phyloP scores from a whole-genome alignment of 2,797 vertebrate genomes.

The Brachyrhaphis roseni region DNA sequence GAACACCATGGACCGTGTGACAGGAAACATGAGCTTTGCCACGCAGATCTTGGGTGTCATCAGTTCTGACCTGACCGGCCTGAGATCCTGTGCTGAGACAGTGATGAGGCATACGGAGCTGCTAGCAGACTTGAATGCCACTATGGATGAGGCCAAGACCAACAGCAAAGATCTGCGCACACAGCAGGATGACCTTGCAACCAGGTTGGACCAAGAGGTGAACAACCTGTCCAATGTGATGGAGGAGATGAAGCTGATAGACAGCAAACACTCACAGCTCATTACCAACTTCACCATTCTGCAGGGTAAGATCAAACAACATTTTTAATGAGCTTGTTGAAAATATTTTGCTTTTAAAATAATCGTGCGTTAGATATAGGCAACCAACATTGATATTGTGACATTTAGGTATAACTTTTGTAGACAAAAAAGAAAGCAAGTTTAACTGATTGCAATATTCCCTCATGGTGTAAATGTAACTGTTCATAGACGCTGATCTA shows the following conservation, averaged over 20 bases:
- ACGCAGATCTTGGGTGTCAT: slow-evolving; percentile 81
- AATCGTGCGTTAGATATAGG: neutral
- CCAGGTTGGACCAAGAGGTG: slow-evolving; percentile 77
- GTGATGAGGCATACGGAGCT: slow-evolving; percentile 90
- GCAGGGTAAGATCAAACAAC: slow-evolving; percentile 68
- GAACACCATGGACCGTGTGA: slow-evolving; percentile 76
- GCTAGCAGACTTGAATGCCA: slow-evolving; percentile 86
- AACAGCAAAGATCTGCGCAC: slow-evolving; percentile 85
- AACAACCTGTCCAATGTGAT: slow-evolving; percentile 88
- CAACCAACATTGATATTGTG: neutral
- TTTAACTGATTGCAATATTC: neutral
- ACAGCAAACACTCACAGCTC: slow-evolving; percentile 91
- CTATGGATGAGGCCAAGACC: slow-evolving; percentile 84
- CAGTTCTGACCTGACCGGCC: slow-evolving; percentile 88
- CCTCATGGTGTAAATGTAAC: neutral
- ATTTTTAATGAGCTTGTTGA: neutral
- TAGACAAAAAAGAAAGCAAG: neutral
- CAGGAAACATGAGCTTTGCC: slow-evolving; percentile 78
- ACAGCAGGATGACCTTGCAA: slow-evolving; percentile 74
- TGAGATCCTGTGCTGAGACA: slow-evolving; percentile 92
- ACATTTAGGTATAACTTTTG: neutral
- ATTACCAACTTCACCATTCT: slow-evolving; percentile 86
- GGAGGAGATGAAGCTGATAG: slow-evolving; percentile 94
- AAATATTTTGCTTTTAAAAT: neutral
- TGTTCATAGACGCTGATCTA: neutral